Evolutionary conservation across 2,888 invertebrate genomes (phyloP).

Genomic region (Drosophila meridionalis): DNA sequence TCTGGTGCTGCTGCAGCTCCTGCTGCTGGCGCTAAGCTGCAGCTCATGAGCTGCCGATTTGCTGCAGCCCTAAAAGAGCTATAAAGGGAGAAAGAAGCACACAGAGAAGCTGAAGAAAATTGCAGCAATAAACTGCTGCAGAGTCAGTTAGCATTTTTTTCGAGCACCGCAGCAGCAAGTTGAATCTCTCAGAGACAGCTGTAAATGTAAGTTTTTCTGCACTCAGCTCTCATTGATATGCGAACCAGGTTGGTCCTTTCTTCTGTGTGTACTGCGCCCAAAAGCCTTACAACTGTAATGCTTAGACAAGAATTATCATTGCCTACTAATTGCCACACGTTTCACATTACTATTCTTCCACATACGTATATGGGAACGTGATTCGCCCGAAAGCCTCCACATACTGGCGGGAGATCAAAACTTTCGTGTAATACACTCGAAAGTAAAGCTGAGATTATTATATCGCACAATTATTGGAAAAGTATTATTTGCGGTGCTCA

Average conservation of each 20-base stretch:
- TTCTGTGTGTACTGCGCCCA: constrained; percentile 16
- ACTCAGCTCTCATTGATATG: constrained; percentile 54
- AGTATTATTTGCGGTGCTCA: constrained; percentile 3
- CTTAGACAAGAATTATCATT: constrained; percentile 47
- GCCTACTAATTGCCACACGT: constrained; percentile 57
- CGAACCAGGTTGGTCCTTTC: constrained; percentile 20
- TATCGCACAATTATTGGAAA: neutral
- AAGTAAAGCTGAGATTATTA: neutral
- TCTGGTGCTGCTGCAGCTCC: neutral
- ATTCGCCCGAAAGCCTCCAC: constrained; percentile 6
- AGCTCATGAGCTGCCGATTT: constrained; percentile 48
- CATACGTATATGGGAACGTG: constrained; percentile 38
- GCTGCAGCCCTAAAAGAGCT: constrained; percentile 32
- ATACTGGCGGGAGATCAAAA: neutral
- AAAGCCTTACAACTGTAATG: constrained; percentile 27
- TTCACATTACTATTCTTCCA: constrained; percentile 37
- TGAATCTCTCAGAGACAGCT: constrained; percentile 20
- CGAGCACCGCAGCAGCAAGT: neutral
- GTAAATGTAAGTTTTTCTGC: constrained; percentile 36
- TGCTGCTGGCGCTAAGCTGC: constrained; percentile 38
- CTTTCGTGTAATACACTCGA: neutral
- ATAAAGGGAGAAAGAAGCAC: neutral
- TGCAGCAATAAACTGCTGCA: constrained; percentile 20
- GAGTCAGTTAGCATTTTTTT: constrained; percentile 22
- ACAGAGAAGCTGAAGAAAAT: constrained; percentile 4